phyloP scores from a whole-genome alignment of 2,888 invertebrate genomes.

The Callinectes sapidus region DNA sequence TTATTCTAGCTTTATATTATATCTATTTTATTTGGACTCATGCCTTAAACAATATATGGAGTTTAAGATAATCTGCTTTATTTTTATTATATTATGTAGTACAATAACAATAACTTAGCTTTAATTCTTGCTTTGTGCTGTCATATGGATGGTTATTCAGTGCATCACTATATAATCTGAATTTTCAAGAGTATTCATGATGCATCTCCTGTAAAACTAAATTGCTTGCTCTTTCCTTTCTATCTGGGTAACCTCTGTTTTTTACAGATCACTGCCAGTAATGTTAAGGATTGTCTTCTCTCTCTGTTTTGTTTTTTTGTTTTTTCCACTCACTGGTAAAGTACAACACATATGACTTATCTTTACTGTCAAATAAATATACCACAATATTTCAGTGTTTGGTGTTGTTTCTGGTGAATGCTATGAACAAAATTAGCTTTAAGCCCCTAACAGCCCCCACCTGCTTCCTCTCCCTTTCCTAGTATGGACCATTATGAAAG shows the following conservation, averaged over 20 bases:
- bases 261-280: constrained; percentile 10
- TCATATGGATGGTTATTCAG: constrained; percentile 3
- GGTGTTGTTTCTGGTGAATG: neutral
- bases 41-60: too few species aligned
- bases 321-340: neutral
- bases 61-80: too few species aligned
- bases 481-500: too few species aligned
- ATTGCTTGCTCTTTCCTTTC: neutral
- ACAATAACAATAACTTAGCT: neutral
- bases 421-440: neutral
- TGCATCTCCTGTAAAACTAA: neutral
- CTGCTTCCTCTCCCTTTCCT: too few species aligned
- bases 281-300: neutral
- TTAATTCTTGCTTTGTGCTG: neutral
- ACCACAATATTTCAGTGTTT: neutral
- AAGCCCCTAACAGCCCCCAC: neutral
- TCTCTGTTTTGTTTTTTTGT: neutral
- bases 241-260: neutral
- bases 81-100: too few species aligned
- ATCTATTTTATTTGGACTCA: too few species aligned
- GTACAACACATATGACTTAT: neutral
- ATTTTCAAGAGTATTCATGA: neutral
- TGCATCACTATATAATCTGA: neutral
- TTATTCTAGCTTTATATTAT: too few species aligned
- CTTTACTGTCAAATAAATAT: constrained; percentile 5